These are phyloP conservation scores for Chrysodeixis includens DNA, from an alignment of 2,888 invertebrate species.

Conservation along the genomic window DNA sequence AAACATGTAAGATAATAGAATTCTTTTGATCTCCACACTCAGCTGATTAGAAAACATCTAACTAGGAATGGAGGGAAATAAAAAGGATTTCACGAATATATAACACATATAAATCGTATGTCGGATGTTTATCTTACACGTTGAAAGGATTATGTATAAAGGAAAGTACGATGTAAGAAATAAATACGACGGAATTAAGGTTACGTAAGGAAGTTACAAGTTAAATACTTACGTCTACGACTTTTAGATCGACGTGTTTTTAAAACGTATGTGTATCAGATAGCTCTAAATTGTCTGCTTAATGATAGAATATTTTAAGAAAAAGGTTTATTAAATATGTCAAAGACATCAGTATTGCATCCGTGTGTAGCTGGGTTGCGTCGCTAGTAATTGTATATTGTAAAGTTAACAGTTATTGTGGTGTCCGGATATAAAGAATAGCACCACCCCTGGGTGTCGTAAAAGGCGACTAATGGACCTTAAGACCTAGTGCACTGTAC, in stretches of 20 bases:
- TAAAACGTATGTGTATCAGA: slow-evolving; percentile 14
- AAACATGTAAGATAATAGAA: neutral
- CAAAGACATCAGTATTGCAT: too few relatives aligned
- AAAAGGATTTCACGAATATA: slow-evolving; percentile 6
- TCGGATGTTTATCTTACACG: slow-evolving; percentile 20
- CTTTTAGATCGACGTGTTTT: neutral
- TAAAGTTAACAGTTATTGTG: too few relatives aligned
- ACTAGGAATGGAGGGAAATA: neutral
- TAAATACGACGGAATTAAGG: neutral
- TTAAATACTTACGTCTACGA: slow-evolving; percentile 10
- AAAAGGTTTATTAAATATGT: too few relatives aligned
- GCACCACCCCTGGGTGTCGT: too few relatives aligned
- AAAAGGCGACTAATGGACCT: too few relatives aligned
- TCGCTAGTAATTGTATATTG: too few relatives aligned
- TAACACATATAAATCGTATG: slow-evolving; percentile 4
- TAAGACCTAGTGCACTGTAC: too few relatives aligned
- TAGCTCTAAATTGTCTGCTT: too few relatives aligned
- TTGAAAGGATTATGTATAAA: slow-evolving; percentile 38
- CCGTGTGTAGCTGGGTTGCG: too few relatives aligned
- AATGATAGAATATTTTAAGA: too few relatives aligned
- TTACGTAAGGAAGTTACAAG: neutral
- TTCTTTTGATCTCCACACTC: neutral
- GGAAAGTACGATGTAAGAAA: slow-evolving; percentile 10
- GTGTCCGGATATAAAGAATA: too few relatives aligned
- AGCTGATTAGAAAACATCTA: slow-evolving; percentile 5